Evolutionary conservation across 1,140 invertebrate genomes (phyloP), one percentile per base, ranked within the genome.

Genomic region (Drosophila hydei): DNA sequence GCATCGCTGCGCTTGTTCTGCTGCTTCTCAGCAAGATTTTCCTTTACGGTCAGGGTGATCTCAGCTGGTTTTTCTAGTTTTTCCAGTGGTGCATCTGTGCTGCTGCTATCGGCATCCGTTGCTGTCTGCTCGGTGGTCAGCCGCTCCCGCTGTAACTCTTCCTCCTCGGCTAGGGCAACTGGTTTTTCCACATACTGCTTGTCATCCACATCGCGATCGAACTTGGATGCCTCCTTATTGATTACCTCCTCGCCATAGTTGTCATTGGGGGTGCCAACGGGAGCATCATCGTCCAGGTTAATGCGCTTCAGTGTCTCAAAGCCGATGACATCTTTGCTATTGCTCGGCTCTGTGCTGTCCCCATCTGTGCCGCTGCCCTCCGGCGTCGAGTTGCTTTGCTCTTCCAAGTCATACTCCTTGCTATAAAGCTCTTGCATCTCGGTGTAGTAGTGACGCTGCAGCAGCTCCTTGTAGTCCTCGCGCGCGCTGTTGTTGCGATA

Each of bases 401-500:
- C 80, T 60, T 59, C 81, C 83, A 85, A 90, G 19, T 90, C 84
- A 23, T 89, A 90, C 27, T 92, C 90, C 60, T 93, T 92, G 47
- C 88, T 89, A 62, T 92, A 93, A 5, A 94, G 93, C 30, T 93
- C 93, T 79, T 93, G 92, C 0, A 95, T 94, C 33, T 94, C 93
- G 36, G 93, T 94, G 12, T 93, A 91, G 72, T 94, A 94, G 78
- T 93, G 92, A 50, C 94, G 92, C 84, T 92, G 90, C 21, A 95
- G 77, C 54, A 94, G 91, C 70, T 93, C 91, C 75, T 93, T 94
- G 58, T 93, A 94, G 21, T 94, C 92, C 40, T 94, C 92, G 59
- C 93, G 92, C 2, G 94, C 93, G 0, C 93, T 93, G 72, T 93
- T 93, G 59, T 94, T 94, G 75, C 94, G 94, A 76, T 94, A 94